Evolutionary conservation across 2,888 invertebrate genomes (phyloP).

Genomic region (Ferdinandea cuprea): DNA sequence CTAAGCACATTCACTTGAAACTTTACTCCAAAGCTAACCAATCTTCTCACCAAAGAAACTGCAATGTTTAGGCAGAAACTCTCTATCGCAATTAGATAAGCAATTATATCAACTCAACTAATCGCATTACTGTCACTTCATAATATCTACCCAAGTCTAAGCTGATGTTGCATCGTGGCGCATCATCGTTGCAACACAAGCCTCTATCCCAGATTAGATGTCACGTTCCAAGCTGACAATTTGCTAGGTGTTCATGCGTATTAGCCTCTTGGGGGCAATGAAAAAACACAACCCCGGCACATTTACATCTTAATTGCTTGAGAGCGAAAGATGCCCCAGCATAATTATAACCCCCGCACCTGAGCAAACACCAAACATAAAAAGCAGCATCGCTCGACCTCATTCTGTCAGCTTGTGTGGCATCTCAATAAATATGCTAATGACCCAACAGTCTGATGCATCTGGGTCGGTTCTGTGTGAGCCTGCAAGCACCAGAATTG

Average conservation of each 20-base stretch:
- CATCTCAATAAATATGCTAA: conserved; percentile 74
- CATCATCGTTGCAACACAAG: not conserved
- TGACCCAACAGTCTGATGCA: conserved; percentile 24
- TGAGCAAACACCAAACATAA: conserved; percentile 44
- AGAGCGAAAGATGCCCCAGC: conserved; percentile 31
- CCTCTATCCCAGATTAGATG: not conserved
- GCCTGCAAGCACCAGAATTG: conserved; percentile 5
- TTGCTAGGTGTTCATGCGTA: conserved; percentile 65
- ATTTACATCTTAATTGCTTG: conserved; percentile 72
- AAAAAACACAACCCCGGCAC: conserved; percentile 10
- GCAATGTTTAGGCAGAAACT: too few species aligned
- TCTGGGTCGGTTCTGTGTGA: too few species aligned
- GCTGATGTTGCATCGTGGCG: not conserved
- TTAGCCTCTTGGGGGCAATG: conserved; percentile 6
- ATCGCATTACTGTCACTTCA: not conserved
- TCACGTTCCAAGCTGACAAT: conserved; percentile 53
- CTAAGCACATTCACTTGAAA: too few species aligned
- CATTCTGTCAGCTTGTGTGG: conserved; percentile 71
- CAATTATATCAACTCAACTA: not conserved
- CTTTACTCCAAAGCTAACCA: too few species aligned
- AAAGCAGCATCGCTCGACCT: conserved; percentile 53
- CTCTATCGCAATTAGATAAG: not conserved
- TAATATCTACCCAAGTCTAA: not conserved
- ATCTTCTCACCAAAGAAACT: too few species aligned
- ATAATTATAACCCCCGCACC: conserved; percentile 53